Conservation (phyloP, 2,888 invertebrate genomes). For the Caenorhabditis sulstoni region DNA sequence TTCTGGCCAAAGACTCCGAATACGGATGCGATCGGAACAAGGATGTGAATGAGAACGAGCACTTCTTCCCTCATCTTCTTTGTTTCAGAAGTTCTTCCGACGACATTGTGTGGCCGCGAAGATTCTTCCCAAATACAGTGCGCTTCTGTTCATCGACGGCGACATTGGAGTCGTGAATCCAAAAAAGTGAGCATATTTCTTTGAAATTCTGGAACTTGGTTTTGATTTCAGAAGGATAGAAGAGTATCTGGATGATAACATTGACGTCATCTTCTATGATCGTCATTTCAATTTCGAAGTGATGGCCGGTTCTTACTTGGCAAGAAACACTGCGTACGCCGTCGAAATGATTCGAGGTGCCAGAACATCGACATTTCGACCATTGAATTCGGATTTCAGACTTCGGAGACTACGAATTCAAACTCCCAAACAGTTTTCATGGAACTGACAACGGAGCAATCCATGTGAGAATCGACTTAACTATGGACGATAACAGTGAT, state of each 20-base stretch:
- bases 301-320: constrained; percentile 55
- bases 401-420: constrained; percentile 49
- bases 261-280: constrained; percentile 57
- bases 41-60: constrained; percentile 48
- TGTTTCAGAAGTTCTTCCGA: constrained; percentile 62
- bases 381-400: constrained; percentile 1
- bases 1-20: constrained; percentile 17
- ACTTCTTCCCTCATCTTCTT: neutral
- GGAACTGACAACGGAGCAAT: constrained; percentile 68
- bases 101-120: constrained; percentile 59
- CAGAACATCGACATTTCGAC: too few relatives aligned
- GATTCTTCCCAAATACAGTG: constrained; percentile 49
- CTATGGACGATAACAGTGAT: neutral
- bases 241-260: constrained; percentile 44
- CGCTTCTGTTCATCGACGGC: constrained; percentile 56
- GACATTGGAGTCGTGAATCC: constrained; percentile 68
- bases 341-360: constrained; percentile 37
- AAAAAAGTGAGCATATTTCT: neutral
- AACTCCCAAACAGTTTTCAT: constrained; percentile 61
- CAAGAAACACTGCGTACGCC: constrained; percentile 44
- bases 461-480: constrained; percentile 48
- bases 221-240: constrained; percentile 45
- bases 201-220: neutral
- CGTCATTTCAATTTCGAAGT: constrained; percentile 56
- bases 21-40: constrained; percentile 39